A percentile compares a stretch with the other conserved stretches of the same genome.
Conservation (phyloP, 2,888 invertebrate species). For the Polia nebulosa region DNA sequence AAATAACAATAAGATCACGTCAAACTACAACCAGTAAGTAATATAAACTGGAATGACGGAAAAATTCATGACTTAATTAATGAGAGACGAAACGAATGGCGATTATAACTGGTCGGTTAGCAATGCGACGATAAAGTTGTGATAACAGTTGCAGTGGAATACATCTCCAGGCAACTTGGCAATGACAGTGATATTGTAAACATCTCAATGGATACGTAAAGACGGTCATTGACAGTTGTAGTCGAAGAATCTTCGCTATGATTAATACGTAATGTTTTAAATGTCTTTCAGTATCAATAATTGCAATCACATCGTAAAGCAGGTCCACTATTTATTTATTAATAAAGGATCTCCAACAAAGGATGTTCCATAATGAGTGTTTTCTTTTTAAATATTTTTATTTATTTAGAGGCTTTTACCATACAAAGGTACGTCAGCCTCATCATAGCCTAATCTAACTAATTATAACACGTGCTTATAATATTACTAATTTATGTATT, state of each 20-base stretch:
- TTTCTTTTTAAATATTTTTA: too few relatives aligned
- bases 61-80: constrained; percentile 38
- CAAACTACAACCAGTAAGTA: constrained; percentile 15
- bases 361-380: too few relatives aligned
- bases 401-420: too few relatives aligned
- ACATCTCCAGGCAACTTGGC: constrained; percentile 7
- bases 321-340: too few relatives aligned
- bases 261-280: neutral
- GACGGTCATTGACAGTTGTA: constrained; percentile 32
- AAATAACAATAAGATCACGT: constrained; percentile 18
- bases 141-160: constrained; percentile 50
- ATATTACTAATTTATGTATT: too few relatives aligned
- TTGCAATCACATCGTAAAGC: neutral
- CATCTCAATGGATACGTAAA: constrained; percentile 14
- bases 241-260: neutral
- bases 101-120: constrained; percentile 26
- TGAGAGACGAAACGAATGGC: constrained; percentile 1
- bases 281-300: neutral
- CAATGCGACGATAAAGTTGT: constrained; percentile 34
- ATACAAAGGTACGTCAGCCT: too few relatives aligned
- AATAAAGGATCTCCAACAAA: neutral
- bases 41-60: constrained; percentile 31
- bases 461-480: too few relatives aligned
- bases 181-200: constrained; percentile 37
- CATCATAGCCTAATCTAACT: too few relatives aligned